Conservation (phyloP, 2,797 vertebrate species). For the Borostomias antarcticus region DNA sequence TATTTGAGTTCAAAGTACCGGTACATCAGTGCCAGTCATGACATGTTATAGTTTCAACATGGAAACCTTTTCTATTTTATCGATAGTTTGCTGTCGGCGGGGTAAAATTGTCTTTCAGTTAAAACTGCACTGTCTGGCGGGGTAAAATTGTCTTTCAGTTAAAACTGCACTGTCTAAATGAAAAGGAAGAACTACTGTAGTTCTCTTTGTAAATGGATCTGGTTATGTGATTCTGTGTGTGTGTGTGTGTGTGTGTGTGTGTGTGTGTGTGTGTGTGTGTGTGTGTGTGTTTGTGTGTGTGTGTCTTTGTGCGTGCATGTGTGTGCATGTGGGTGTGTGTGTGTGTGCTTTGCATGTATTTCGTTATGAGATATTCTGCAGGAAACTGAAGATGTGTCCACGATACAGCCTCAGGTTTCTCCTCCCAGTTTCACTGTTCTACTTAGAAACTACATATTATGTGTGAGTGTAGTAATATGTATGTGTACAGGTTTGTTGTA, state of each 20-base stretch:
- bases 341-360: conserved; percentile 19
- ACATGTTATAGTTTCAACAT: too few species aligned
- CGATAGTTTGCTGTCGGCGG: conserved; percentile 16
- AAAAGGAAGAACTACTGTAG: conserved; percentile 37
- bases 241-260: conserved; percentile 17
- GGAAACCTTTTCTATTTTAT: conserved; percentile 17
- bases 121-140: too few species aligned
- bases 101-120: conserved; percentile 56
- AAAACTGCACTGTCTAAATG: conserved; percentile 40
- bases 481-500: not conserved
- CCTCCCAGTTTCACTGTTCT: conserved; percentile 28
- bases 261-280: conserved; percentile 26
- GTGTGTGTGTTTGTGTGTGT: conserved; percentile 28
- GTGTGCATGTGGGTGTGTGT: conserved; percentile 20
- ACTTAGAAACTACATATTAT: not conserved
- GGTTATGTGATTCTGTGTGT: conserved; percentile 44
- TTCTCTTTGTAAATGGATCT: conserved; percentile 70
- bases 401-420: conserved; percentile 31
- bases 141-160: conserved; percentile 31
- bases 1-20: too few species aligned
- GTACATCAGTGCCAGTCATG: too few species aligned
- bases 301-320: conserved; percentile 9
- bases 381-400: conserved; percentile 60
- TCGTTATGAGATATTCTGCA: conserved; percentile 65
- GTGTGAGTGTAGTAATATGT: not conserved